Evolutionary conservation across 2,888 invertebrate species (phyloP), one percentile per base, ranked within the genome.

Genomic region (Polyommatus iphigenia): DNA sequence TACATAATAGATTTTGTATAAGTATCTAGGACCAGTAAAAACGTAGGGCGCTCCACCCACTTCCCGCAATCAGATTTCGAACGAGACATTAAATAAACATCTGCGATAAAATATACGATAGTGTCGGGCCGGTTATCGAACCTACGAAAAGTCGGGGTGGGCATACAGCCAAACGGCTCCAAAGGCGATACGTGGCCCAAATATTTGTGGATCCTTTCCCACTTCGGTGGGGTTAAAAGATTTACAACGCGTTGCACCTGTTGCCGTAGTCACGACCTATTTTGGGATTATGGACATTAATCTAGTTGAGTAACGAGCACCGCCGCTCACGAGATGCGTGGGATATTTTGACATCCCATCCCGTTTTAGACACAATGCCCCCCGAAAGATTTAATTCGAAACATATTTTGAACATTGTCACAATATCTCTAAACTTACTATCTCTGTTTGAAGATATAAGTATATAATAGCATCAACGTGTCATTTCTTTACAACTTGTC

Each of bases 271-370:
- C 54, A 54, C 75, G 46, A 50, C 75, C 75, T 75, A 75, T 75
- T 75, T 75, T 54, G 50, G 75, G 75, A 50, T 75, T 54, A 29
- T 54, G 75, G 50, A 75, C 54, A 50, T 75, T 54, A 54, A 75
- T 75, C 75, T 54, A 50, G 50, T 73, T 41, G 41, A 50, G 50
- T 24, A 75, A 75, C 54, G 75, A 75, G 29, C 54, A 10, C 15
- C 67, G 67, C 29, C 67, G 67, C 67, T 67, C 72, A 41, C 36
- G 54, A 75, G 50, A 54, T 54, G 75, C 75, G 75, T 75, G 75
- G 75, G 75, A 75, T 75, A 24, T 75, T 50, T 75, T 54, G 75
- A 75, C 54, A 20, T 46, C 46, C 20, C 50, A 29, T 75, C 29
- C 75, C 50, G 8, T 50, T 54, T 50, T 54, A 50, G 29, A 54